These are phyloP conservation scores for Odocoileus virginianus DNA, from an alignment of 2,113 vertebrate species.

Conservation along the genomic window DNA sequence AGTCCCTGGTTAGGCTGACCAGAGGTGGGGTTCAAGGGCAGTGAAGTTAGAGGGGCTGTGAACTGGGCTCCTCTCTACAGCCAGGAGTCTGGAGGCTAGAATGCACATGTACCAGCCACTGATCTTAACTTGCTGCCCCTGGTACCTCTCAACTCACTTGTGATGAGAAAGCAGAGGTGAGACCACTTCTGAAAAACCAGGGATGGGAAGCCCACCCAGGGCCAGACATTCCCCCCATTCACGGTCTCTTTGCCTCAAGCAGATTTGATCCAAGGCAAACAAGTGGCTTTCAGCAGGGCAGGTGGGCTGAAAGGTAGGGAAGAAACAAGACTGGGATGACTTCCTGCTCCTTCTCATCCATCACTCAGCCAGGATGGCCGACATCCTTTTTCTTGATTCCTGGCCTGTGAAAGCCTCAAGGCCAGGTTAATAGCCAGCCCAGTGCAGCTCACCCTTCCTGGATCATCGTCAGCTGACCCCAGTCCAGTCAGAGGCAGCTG, in stretches of 20 bases:
- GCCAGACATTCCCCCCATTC: fast-evolving
- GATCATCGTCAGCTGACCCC: neutral
- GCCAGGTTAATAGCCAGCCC: neutral
- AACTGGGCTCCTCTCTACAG: fast-evolving
- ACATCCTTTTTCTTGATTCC: neutral
- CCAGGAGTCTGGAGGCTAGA: neutral
- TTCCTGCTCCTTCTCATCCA: neutral
- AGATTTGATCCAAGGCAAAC: neutral
- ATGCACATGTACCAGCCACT: too few relatives aligned
- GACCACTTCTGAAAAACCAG: neutral
- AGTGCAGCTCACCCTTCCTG: neutral
- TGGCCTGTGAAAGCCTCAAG: neutral
- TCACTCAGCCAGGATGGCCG: fast-evolving
- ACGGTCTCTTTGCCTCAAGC: neutral
- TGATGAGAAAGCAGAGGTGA: neutral
- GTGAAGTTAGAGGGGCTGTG: neutral
- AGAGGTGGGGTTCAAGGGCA: neutral
- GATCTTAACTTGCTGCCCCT: neutral
- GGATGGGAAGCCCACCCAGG: neutral
- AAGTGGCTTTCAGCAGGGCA: neutral
- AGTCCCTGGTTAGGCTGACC: neutral
- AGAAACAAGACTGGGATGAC: neutral
- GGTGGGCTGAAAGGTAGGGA: neutral
- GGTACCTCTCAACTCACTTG: neutral
- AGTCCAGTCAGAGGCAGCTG: neutral